Percentiles rank a stretch among this genome's conserved stretches.
Conservation (phyloP, 2,113 vertebrate species). For the Otolemur garnettii region DNA sequence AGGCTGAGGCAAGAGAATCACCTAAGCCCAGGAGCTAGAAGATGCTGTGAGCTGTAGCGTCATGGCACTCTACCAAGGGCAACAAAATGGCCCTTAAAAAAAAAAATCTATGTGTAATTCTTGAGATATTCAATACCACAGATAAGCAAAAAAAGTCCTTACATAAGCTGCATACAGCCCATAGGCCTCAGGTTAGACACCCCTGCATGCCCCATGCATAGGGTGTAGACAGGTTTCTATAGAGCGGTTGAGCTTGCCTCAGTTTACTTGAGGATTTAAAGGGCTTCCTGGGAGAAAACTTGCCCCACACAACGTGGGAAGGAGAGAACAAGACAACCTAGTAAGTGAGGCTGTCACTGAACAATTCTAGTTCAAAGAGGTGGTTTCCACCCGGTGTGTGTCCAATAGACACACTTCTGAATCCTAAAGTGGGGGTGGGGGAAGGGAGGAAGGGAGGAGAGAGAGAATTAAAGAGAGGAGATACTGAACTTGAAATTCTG, state of each 20-base stretch:
- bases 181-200: too few relatives aligned
- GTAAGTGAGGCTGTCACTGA: neutral
- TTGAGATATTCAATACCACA: too few relatives aligned
- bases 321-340: neutral
- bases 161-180: too few relatives aligned
- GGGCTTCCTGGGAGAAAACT: neutral
- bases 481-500: slow-evolving; percentile 2
- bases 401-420: neutral
- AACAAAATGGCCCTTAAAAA: too few relatives aligned
- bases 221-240: neutral
- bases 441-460: neutral
- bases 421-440: neutral
- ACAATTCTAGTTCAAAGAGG: neutral
- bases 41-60: too few relatives aligned
- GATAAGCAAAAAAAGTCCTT: too few relatives aligned
- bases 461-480: neutral
- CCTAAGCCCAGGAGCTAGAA: too few relatives aligned
- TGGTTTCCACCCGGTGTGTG: neutral
- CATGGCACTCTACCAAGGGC: too few relatives aligned
- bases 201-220: too few relatives aligned
- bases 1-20: too few relatives aligned
- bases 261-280: neutral
- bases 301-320: neutral
- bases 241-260: neutral
- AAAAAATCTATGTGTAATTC: too few relatives aligned